Conservation (phyloP, 2,113 vertebrate species). For the Tapirus terrestris region DNA sequence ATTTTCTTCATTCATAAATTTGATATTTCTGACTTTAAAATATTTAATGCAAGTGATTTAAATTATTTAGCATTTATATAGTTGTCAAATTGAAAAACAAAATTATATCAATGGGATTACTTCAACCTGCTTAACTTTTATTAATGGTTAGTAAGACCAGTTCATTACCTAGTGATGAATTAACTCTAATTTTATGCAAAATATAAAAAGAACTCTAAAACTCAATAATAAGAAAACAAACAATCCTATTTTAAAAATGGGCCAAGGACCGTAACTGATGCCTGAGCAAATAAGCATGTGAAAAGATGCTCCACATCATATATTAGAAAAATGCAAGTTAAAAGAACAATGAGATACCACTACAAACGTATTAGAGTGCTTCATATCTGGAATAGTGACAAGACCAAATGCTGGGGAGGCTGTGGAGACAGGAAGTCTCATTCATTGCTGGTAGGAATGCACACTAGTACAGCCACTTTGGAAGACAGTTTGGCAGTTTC, state of each 20-base stretch:
- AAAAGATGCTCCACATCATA: not conserved
- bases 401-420: not conserved
- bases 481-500: not conserved
- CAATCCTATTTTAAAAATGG: not conserved
- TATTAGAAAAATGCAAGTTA: not conserved
- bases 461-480: not conserved
- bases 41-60: conserved; percentile 11
- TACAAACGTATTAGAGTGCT: not conserved
- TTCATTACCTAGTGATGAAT: not conserved
- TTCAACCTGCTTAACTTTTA: not conserved
- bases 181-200: not conserved
- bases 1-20: not conserved
- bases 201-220: not conserved
- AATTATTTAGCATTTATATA: not conserved
- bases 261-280: not conserved
- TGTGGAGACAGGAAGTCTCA: not conserved
- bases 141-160: not conserved
- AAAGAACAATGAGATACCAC: not conserved
- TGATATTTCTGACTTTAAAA: conserved; percentile 36
- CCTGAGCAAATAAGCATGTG: not conserved
- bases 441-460: not conserved
- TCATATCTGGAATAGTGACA: not conserved
- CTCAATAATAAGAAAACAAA: not conserved
- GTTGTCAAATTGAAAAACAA: not conserved
- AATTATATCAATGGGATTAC: not conserved